These are phyloP conservation scores for Pseudorhombus dupliciocellatus DNA, from an alignment of 2,113 vertebrate genomes.

Conservation along the genomic window DNA sequence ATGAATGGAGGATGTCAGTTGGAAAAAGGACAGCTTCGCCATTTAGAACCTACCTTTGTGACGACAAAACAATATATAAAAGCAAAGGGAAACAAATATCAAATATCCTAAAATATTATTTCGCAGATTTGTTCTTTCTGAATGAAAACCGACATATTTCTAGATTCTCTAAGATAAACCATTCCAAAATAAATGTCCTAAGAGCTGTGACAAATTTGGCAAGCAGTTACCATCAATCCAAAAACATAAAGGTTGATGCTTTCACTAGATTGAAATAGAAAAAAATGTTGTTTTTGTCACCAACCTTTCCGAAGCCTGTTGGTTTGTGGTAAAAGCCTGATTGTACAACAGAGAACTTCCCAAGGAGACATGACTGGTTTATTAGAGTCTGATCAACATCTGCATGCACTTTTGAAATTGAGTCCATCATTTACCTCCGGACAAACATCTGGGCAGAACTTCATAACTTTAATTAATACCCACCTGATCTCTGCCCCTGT, in stretches of 20 bases:
- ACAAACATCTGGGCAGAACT: slow-evolving; percentile 52
- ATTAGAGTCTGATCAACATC: slow-evolving; percentile 69
- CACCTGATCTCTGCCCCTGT: slow-evolving; percentile 74
- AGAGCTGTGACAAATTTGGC: slow-evolving; percentile 62
- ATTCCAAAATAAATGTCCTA: slow-evolving; percentile 41
- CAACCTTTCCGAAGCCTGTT: slow-evolving; percentile 89
- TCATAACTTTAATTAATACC: slow-evolving; percentile 63
- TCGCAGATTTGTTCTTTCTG: neutral
- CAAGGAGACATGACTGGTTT: slow-evolving; percentile 81
- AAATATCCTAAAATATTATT: slow-evolving; percentile 35
- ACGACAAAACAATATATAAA: slow-evolving; percentile 38
- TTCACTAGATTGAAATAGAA: slow-evolving; percentile 74
- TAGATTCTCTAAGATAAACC: slow-evolving; percentile 22
- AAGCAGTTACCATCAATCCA: slow-evolving; percentile 89
- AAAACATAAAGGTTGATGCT: slow-evolving; percentile 87
- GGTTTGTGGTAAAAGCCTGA: slow-evolving; percentile 89
- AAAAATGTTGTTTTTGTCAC: slow-evolving; percentile 79
- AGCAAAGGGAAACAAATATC: slow-evolving; percentile 43
- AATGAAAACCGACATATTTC: slow-evolving; percentile 20
- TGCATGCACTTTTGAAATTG: slow-evolving; percentile 72
- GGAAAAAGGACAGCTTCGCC: slow-evolving; percentile 80
- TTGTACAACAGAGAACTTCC: slow-evolving; percentile 80
- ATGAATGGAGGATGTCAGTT: slow-evolving; percentile 80
- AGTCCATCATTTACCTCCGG: slow-evolving; percentile 56
- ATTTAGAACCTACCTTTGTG: slow-evolving; percentile 90